Conservation (phyloP, 2,113 vertebrate species). For the Euleptes europaea region DNA sequence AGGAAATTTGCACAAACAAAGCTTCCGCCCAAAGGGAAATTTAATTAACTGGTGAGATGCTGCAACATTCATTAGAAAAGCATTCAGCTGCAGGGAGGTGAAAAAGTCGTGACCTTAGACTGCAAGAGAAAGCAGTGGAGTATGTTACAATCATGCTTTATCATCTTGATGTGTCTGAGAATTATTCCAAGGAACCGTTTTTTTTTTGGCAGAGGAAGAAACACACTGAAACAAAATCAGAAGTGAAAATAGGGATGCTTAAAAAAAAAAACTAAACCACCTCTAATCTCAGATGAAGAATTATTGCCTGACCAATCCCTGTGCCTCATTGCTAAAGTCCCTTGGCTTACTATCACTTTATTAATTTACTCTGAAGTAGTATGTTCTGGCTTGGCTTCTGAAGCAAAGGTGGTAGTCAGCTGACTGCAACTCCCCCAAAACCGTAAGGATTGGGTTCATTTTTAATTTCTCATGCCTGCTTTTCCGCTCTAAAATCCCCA, state of each 20-base stretch:
- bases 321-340: slow-evolving; percentile 4
- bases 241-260: too few relatives aligned
- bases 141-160: slow-evolving; percentile 24
- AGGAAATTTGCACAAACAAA: slow-evolving; percentile 29
- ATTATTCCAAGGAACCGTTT: slow-evolving; percentile 24
- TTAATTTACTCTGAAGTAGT: too few relatives aligned
- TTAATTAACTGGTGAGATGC: slow-evolving; percentile 22
- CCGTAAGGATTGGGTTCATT: too few relatives aligned
- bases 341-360: background rate
- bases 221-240: slow-evolving; percentile 5
- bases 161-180: background rate
- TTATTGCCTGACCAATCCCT: too few relatives aligned
- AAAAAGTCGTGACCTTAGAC: slow-evolving; percentile 29
- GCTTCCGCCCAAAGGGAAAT: slow-evolving; percentile 12
- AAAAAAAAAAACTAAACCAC: too few relatives aligned
- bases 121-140: slow-evolving; percentile 46
- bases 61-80: slow-evolving; percentile 33
- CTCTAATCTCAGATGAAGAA: too few relatives aligned
- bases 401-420: too few relatives aligned
- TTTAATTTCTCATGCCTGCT: too few relatives aligned
- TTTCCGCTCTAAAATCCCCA: too few relatives aligned
- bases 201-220: slow-evolving; percentile 62
- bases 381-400: too few relatives aligned
- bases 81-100: slow-evolving; percentile 19
- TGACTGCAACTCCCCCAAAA: too few relatives aligned